phyloP scores from a whole-genome alignment of 1,140 invertebrate genomes.

The Drosophila takahashii region DNA sequence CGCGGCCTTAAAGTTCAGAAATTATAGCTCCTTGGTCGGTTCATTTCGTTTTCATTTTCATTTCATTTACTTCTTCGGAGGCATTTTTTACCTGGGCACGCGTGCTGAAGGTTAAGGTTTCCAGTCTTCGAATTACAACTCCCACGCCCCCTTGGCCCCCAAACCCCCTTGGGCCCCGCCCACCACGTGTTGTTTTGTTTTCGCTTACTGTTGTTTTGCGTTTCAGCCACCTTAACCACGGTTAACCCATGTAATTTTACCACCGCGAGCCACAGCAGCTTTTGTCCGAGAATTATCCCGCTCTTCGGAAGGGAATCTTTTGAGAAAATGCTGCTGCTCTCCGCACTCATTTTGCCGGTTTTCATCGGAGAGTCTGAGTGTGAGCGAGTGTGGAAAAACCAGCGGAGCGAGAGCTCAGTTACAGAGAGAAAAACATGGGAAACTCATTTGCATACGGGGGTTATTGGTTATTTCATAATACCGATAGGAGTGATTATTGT shows the following conservation, averaged over 20 bases:
- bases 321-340: conserved; percentile 16
- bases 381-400: neutral
- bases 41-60: conserved; percentile 49
- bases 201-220: conserved; percentile 27
- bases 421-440: conserved; percentile 10
- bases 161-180: neutral
- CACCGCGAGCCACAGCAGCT: conserved; percentile 20
- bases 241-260: neutral
- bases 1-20: conserved; percentile 45
- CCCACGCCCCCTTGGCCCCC: conserved; percentile 25
- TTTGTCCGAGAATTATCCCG: conserved; percentile 15
- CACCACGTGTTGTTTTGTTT: conserved; percentile 52
- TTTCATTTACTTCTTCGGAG: conserved; percentile 27
- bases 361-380: conserved; percentile 8
- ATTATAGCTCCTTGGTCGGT: conserved; percentile 37
- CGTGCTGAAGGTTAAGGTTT: conserved; percentile 63
- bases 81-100: conserved; percentile 35
- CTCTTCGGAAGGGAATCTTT: conserved; percentile 14
- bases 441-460: neutral
- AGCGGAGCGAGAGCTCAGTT: neutral
- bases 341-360: conserved; percentile 31
- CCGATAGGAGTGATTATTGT: too few relatives aligned
- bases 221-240: conserved; percentile 6
- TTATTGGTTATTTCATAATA: neutral
- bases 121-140: conserved; percentile 9